phyloP scores from a whole-genome alignment of 2,888 invertebrate genomes.

The Eremobia ochroleuca region DNA sequence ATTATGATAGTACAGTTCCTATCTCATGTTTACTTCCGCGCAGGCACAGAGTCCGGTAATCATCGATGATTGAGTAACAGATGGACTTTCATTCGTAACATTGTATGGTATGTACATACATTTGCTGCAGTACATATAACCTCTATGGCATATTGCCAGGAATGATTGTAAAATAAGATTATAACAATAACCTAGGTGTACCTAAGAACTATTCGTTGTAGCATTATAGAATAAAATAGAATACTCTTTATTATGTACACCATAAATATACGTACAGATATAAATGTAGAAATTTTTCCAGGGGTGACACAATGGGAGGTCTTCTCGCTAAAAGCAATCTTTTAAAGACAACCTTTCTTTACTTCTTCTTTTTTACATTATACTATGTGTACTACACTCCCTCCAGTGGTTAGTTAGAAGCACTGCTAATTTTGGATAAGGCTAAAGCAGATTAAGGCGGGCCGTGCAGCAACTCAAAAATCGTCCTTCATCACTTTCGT shows the following conservation, averaged over 20 bases:
- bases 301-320: no score
- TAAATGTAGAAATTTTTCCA: no score
- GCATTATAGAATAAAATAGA: background rate
- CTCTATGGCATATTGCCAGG: no score
- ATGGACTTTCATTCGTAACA: conserved; percentile 51
- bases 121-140: background rate
- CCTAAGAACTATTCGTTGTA: background rate
- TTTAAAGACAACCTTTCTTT: no score
- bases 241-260: background rate
- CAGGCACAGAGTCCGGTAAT: conserved; percentile 36
- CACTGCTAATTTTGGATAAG: background rate
- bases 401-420: background rate
- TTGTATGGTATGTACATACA: conserved; percentile 22
- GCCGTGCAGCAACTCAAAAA: background rate
- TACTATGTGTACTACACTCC: background rate
- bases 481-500: background rate
- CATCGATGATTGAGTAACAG: conserved; percentile 53
- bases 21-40: conserved; percentile 45
- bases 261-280: no score
- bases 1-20: conserved; percentile 42
- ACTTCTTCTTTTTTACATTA: no score
- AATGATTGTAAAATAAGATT: background rate
- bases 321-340: no score
- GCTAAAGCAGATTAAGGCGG: background rate
- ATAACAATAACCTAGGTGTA: background rate